Conservation (phyloP, 2,888 invertebrate species). For the Lasioglossum oenotherae region DNA sequence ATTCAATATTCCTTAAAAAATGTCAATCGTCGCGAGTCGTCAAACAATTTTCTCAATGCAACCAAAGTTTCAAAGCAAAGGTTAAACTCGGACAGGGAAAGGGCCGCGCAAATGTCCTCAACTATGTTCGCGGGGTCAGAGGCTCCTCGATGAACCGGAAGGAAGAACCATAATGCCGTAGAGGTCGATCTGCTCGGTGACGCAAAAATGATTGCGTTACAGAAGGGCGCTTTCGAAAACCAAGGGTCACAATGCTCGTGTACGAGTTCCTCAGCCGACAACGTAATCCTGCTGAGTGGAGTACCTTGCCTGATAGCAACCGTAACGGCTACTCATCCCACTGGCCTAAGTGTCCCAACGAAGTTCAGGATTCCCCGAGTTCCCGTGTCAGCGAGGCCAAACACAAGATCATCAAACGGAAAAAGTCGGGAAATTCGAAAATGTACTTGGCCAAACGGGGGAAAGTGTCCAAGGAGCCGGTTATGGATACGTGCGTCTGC, state of each 20-base stretch:
- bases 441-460: constrained; percentile 23
- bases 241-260: constrained; percentile 56
- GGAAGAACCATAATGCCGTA: not conserved
- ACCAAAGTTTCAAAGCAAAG: not conserved
- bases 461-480: constrained; percentile 15
- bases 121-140: not conserved
- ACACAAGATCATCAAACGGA: constrained; percentile 48
- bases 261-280: constrained; percentile 58
- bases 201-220: constrained; percentile 23
- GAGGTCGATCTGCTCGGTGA: not conserved
- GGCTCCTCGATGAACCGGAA: not conserved
- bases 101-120: not conserved
- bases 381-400: not conserved
- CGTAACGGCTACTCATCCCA: constrained; percentile 14
- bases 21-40: not conserved
- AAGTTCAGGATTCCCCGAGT: constrained; percentile 39
- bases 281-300: not conserved
- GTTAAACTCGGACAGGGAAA: not conserved
- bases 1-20: not conserved
- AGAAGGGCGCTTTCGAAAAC: constrained; percentile 53
- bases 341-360: constrained; percentile 15
- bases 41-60: not conserved
- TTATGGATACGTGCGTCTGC: constrained; percentile 30
- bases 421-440: constrained; percentile 38
- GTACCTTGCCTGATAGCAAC: not conserved